A percentile compares a stretch with the other conserved stretches of the same genome.
Conservation (phyloP, 2,797 vertebrate species). For the Prionace glauca region DNA sequence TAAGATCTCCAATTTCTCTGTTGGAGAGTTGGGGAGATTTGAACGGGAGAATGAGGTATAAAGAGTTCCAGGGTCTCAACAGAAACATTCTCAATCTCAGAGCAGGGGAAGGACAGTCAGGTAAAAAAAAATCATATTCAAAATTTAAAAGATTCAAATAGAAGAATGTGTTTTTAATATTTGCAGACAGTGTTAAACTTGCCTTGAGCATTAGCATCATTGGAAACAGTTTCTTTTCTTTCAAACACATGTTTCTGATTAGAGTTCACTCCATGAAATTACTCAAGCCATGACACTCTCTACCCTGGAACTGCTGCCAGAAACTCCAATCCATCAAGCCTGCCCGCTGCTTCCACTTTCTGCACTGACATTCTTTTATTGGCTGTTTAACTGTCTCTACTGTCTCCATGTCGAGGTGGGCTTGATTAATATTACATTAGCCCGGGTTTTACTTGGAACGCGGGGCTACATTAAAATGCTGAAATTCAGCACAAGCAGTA, state of each 20-base stretch:
- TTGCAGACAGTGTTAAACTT: not conserved
- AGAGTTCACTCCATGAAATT: constrained; percentile 4
- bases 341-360: not conserved
- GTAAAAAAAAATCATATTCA: not conserved
- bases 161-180: not conserved
- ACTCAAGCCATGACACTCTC: constrained; percentile 9
- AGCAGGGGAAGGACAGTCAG: not conserved
- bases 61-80: not conserved
- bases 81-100: not conserved
- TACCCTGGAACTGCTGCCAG: not conserved
- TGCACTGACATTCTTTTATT: not conserved
- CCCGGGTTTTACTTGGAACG: not conserved
- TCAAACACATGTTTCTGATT: not conserved
- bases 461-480: not conserved
- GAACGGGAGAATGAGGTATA: not conserved
- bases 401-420: not conserved
- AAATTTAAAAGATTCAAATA: not conserved
- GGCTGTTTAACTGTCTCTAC: not conserved
- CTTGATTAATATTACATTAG: not conserved
- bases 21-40: not conserved
- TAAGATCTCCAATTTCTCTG: not conserved
- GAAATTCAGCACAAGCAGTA: not conserved
- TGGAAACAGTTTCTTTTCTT: not conserved
- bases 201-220: not conserved
- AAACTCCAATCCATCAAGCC: not conserved